phyloP scores from a whole-genome alignment of 2,113 vertebrate genomes.

The Apistogramma diplotaenia region DNA sequence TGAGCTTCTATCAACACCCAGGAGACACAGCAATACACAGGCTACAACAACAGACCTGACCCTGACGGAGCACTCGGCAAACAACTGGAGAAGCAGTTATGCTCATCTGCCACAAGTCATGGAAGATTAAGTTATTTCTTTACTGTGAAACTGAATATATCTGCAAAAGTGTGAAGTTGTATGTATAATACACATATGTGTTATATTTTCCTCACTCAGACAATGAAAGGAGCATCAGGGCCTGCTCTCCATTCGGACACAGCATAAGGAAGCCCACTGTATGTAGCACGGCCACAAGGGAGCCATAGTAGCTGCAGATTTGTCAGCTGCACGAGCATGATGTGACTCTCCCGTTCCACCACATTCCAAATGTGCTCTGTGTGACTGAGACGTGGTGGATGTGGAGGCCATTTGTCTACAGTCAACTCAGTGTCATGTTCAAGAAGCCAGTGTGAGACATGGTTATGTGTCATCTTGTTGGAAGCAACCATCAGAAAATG shows the following conservation, averaged over 20 bases:
- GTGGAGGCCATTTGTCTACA: too few species aligned
- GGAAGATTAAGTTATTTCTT: not conserved
- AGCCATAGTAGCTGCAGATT: not conserved
- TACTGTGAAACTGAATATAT: not conserved
- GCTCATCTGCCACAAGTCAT: not conserved
- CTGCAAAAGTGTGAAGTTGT: too few species aligned
- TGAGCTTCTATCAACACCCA: slow-evolving; percentile 31
- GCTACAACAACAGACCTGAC: slow-evolving; percentile 32
- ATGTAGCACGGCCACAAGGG: not conserved
- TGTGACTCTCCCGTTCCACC: too few species aligned
- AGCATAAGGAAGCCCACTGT: not conserved
- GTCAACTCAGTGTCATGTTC: too few species aligned
- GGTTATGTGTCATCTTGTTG: too few species aligned
- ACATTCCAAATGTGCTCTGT: too few species aligned
- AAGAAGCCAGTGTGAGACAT: too few species aligned
- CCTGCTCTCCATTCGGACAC: not conserved
- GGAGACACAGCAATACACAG: slow-evolving; percentile 59
- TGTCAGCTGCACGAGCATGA: too few species aligned
- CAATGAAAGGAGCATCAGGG: not conserved
- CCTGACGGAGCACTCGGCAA: slow-evolving; percentile 7
- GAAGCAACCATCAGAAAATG: too few species aligned
- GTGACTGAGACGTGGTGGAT: too few species aligned
- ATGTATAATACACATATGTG: not conserved
- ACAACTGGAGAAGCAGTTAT: not conserved
- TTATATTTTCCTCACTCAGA: not conserved